Evolutionary conservation across 2,797 vertebrate genomes (phyloP).

Genomic region (Tokudaia muenninki): DNA sequence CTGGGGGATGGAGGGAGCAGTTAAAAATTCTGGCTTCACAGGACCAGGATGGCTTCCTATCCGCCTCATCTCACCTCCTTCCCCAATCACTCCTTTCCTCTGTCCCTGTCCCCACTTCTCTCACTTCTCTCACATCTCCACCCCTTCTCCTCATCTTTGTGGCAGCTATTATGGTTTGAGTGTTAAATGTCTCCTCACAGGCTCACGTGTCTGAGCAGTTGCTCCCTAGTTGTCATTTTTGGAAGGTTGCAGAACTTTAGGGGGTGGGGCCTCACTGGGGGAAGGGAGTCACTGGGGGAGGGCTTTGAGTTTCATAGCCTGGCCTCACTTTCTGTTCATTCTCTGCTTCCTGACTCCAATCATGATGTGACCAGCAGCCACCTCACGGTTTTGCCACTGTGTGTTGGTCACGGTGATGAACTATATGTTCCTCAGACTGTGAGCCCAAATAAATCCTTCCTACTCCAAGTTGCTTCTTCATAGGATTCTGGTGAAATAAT

Average conservation of each 20-base stretch:
- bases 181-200: too few relatives aligned
- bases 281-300: neutral
- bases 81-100: neutral
- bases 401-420: neutral
- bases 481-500: neutral
- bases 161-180: neutral
- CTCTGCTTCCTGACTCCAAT: neutral
- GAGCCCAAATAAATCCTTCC: neutral
- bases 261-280: neutral
- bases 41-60: neutral
- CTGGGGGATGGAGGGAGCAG: neutral
- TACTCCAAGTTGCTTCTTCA: neutral
- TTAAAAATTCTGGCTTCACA: neutral
- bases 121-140: neutral
- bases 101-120: neutral
- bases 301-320: too few relatives aligned
- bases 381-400: neutral
- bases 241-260: neutral
- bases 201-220: neutral
- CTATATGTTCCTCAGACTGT: neutral
- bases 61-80: too few relatives aligned
- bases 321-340: neutral
- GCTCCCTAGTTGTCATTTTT: neutral
- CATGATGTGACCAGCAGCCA: too few relatives aligned
- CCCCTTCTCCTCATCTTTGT: neutral